Evolutionary conservation across 2,888 invertebrate genomes (phyloP).

Genomic region (Drosophila falleni): DNA sequence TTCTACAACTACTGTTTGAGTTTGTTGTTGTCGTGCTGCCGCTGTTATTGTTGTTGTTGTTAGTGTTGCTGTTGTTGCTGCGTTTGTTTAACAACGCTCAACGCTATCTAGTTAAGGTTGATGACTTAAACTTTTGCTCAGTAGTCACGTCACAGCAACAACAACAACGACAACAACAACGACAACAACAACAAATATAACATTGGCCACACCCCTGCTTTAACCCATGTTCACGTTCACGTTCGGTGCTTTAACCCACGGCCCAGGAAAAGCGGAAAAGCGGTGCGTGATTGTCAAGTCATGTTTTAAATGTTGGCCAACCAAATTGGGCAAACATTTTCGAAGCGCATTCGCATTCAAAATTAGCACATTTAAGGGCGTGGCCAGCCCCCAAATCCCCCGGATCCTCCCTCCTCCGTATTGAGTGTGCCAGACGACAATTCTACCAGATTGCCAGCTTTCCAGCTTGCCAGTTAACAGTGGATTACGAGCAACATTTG

Average conservation of each 20-base stretch:
- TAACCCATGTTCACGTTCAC: slow-evolving; percentile 20
- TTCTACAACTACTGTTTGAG: background rate
- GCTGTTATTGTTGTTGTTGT: slow-evolving; percentile 11
- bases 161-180: background rate
- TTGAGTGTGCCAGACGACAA: slow-evolving; percentile 8
- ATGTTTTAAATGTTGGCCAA: slow-evolving; percentile 79
- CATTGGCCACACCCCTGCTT: slow-evolving; percentile 27
- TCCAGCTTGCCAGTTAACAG: slow-evolving; percentile 14
- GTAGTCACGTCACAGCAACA: slow-evolving; percentile 68
- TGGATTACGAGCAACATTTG: slow-evolving; percentile 64
- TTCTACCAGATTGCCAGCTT: slow-evolving; percentile 10
- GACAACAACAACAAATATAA: background rate
- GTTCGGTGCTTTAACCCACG: background rate
- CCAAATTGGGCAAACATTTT: slow-evolving; percentile 80
- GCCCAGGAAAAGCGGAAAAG: slow-evolving; percentile 8
- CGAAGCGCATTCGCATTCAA: slow-evolving; percentile 66
- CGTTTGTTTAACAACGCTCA: slow-evolving; percentile 69
- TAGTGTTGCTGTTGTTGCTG: slow-evolving; percentile 20
- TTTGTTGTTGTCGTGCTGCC: slow-evolving; percentile 10
- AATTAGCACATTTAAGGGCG: slow-evolving; percentile 70
- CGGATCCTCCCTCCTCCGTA: background rate
- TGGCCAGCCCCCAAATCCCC: slow-evolving; percentile 9
- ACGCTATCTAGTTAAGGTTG: slow-evolving; percentile 76
- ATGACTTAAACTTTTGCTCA: slow-evolving; percentile 71
- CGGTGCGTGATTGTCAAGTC: slow-evolving; percentile 78